phyloP scores from a whole-genome alignment of 2,797 vertebrate genomes.

The Odontamblyopus lacepedii region DNA sequence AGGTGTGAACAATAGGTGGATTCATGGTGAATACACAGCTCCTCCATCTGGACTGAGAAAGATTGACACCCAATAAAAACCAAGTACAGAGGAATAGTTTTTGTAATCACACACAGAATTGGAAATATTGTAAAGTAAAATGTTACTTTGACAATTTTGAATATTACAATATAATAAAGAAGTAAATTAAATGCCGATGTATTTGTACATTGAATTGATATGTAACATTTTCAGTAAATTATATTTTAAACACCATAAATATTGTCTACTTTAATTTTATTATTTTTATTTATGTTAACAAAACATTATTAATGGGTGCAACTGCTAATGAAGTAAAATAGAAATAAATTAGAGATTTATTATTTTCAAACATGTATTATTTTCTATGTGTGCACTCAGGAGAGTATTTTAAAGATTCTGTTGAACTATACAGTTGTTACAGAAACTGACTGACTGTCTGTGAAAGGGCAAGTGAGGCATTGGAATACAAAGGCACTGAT shows the following conservation, averaged over 20 bases:
- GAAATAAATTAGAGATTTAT: background rate
- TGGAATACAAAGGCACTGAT: background rate
- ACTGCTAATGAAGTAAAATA: no score
- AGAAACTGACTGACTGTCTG: background rate
- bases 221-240: no score
- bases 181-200: background rate
- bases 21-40: constrained; percentile 66
- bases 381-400: background rate
- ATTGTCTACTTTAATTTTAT: no score
- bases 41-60: constrained; percentile 69
- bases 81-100: background rate
- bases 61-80: constrained; percentile 38
- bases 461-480: background rate
- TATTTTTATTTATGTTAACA: no score
- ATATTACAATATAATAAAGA: background rate
- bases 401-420: background rate
- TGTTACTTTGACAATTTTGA: background rate
- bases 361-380: background rate
- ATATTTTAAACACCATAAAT: no score
- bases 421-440: background rate
- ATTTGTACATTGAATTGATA: no score
- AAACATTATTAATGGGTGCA: no score
- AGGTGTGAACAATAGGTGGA: constrained; percentile 26
- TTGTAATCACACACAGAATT: background rate
- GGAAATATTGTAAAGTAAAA: background rate